A percentile compares a stretch with the other conserved stretches of the same genome.
Evolutionary conservation across 2,888 invertebrate genomes (phyloP).

Genomic region (Tuta absoluta): DNA sequence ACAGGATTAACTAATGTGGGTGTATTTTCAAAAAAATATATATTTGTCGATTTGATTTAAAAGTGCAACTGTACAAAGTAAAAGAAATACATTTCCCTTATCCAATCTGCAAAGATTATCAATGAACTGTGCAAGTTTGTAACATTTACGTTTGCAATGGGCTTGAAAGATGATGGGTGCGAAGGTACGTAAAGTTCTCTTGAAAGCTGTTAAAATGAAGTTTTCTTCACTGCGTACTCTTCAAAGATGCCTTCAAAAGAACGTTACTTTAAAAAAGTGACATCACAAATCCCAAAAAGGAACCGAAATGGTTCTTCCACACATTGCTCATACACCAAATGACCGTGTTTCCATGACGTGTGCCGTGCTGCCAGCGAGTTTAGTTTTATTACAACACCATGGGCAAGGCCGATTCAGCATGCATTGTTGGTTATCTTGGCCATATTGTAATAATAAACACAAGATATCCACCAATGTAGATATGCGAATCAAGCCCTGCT

Average conservation of each 20-base stretch:
- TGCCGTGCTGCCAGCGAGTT: slow-evolving; percentile 38
- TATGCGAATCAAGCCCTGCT: too few species aligned
- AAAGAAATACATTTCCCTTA: too few species aligned
- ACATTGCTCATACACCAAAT: background rate
- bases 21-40: too few species aligned
- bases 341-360: slow-evolving; percentile 30
- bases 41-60: too few species aligned
- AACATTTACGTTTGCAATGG: background rate
- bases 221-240: background rate
- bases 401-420: too few species aligned
- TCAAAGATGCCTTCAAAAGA: background rate
- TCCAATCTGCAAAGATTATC: background rate
- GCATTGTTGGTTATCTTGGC: too few species aligned
- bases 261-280: background rate
- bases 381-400: too few species aligned
- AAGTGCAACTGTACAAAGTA: too few species aligned
- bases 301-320: background rate
- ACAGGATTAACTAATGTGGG: too few species aligned
- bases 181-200: background rate
- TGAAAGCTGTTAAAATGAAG: background rate
- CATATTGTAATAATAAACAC: too few species aligned
- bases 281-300: slow-evolving; percentile 6
- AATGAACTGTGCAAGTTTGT: background rate
- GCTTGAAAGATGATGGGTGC: background rate
- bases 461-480: too few species aligned